phyloP scores from a whole-genome alignment of 1,140 invertebrate genomes.

The Pissodes strobi region DNA sequence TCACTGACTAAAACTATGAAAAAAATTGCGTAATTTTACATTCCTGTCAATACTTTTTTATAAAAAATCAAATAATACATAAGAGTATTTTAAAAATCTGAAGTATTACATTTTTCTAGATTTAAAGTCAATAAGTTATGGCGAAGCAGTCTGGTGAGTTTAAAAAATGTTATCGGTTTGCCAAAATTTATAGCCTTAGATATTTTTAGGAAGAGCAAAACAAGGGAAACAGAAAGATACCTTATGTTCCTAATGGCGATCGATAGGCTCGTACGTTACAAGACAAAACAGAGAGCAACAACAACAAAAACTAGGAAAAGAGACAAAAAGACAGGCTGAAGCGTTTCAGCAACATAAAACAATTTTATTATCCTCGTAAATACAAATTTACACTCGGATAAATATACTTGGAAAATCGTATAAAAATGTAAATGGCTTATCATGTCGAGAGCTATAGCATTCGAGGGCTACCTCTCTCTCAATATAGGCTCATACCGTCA shows the following conservation, averaged over 20 bases:
- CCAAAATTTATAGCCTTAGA: neutral
- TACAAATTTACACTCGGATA: constrained; percentile 37
- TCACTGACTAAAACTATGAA: too few species aligned
- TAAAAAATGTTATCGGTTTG: constrained; percentile 4
- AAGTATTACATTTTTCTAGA: too few species aligned
- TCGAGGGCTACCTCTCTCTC: neutral
- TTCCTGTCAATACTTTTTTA: too few species aligned
- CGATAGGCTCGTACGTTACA: constrained; percentile 33
- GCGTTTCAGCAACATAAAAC: constrained; percentile 35
- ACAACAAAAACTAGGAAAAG: constrained; percentile 16
- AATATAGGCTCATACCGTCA: constrained; percentile 5
- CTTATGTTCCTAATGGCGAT: constrained; percentile 37
- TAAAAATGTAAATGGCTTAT: constrained; percentile 30
- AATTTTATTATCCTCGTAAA: constrained; percentile 39
- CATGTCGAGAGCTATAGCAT: neutral
- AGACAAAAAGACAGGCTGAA: constrained; percentile 30
- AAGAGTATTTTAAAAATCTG: too few species aligned
- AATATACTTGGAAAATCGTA: constrained; percentile 32
- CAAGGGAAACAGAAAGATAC: constrained; percentile 29
- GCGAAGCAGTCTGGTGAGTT: neutral
- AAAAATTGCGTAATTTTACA: too few species aligned
- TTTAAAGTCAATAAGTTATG: constrained; percentile 9
- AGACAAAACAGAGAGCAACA: constrained; percentile 30
- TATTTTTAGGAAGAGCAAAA: constrained; percentile 14
- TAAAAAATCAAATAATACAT: too few species aligned